Evolutionary conservation across 2,797 vertebrate genomes (phyloP), one percentile per base, ranked within the genome.

Genomic region (Molossus molossus): DNA sequence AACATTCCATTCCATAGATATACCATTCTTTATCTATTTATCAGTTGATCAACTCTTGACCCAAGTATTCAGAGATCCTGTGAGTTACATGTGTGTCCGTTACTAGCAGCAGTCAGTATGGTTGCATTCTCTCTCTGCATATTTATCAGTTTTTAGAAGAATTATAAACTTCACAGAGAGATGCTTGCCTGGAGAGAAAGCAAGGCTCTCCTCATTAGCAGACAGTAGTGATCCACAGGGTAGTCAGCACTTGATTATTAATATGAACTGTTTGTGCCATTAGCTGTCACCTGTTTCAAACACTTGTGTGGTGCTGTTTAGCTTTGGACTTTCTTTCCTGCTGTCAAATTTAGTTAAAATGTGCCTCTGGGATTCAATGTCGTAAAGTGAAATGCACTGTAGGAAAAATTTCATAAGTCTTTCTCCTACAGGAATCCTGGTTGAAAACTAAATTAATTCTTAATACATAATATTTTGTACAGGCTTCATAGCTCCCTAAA

Each of bases 331-430:
- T 96, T 82, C 81, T 87, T 95, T 86, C 86, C 92, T 88, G 94
- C 97, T 97, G 95, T 95, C 96, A 97, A 89, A 96, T 91, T 96
- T 95, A 97, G 94, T 97, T 97, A 97, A 97, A 97, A 94, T 80
- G 15, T 94, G 91, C 95, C 95, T 94, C 50, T 90, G 92, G 96
- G 95, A 96, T 94, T 80, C 92, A 91, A 91, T 96, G 89, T 96
- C 27, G 6, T 81, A 91, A 95, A 87, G 86, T 94, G 45, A 87
- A 95, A 95, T 27, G 62, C 79, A 85, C 90, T 93, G 88, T 60
- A 21, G 70, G 92, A 92, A 40, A 14, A 48, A 92, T 95, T 94
- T 96, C 79, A 40, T 92, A 96, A 95, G 67, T 94, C 80, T 96
- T 94, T 50, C 29, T 96, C 76, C 79, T 92, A 37, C 72, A 94